Evolutionary conservation across 1,140 invertebrate genomes (phyloP).

Genomic region (Scaptomyza hsui): DNA sequence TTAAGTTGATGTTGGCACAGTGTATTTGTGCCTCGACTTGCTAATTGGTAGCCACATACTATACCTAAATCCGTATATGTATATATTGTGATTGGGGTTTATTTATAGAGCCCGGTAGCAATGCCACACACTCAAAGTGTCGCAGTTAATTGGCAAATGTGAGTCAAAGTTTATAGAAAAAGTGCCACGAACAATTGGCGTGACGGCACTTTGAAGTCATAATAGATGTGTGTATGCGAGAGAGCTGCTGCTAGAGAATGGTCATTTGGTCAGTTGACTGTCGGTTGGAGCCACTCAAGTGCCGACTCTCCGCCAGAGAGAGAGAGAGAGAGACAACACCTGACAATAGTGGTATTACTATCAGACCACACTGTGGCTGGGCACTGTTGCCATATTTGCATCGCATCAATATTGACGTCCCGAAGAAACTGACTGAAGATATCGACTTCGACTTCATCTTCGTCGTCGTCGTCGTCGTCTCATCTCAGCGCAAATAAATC

Average conservation of each 20-base stretch:
- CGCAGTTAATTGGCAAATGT: conserved; percentile 82
- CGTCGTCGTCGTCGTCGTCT: too few relatives aligned
- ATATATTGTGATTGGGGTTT: conserved; percentile 60
- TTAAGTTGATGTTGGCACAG: conserved; percentile 8
- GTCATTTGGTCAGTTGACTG: conserved; percentile 10
- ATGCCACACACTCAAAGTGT: conserved; percentile 75
- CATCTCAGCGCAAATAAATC: conserved; percentile 71
- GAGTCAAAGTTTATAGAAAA: conserved; percentile 81
- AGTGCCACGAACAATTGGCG: conserved; percentile 77
- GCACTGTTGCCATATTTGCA: conserved; percentile 62
- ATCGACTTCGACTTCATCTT: too few relatives aligned
- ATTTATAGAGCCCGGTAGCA: conserved; percentile 78
- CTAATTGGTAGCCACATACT: too few relatives aligned
- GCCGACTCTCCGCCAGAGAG: conserved; percentile 42
- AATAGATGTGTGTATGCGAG: conserved; percentile 62
- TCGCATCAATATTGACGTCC: conserved; percentile 70
- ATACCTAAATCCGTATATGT: background rate
- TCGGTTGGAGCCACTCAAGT: conserved; percentile 41
- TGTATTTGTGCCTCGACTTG: conserved; percentile 24
- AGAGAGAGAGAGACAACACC: conserved; percentile 43
- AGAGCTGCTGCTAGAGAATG: conserved; percentile 9
- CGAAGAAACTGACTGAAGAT: conserved; percentile 36
- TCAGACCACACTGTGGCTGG: conserved; percentile 49
- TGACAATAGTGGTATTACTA: conserved; percentile 45
- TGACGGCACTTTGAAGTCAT: conserved; percentile 79